Base-by-base conservation (phyloP, 1,140 invertebrate species). In the Caenorhabditis latens region DNA sequence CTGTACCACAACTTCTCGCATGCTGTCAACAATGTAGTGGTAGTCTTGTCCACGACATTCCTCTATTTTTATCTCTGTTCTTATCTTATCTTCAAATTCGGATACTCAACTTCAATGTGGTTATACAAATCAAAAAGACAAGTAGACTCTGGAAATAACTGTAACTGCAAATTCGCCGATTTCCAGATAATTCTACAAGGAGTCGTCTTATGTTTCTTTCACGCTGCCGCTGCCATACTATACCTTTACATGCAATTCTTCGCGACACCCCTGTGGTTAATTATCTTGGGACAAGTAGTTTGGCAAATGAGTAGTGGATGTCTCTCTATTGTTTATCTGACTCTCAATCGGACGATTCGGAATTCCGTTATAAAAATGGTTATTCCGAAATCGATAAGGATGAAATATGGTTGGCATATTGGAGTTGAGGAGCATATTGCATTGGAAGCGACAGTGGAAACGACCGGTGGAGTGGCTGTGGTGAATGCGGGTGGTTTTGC, bases 161-260 rank as follows among this genome's bases (percentile, higher is more conserved):
- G 14, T 21, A 50, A 40, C 32, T 21, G 7, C 11, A 14, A 53
- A 11, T 32, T n/a, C 16, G 14, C 16, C 0, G 5, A 65, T 13
- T 86, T 86, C 11, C 53, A 86, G 85, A 75, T 86, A 9, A 61
- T 86, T 4, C 7, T 63, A 7, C 85, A 86, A 61, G 65, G 61
- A 5, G 53, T 75, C 7, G 43, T 82, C n/a, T 13, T 86, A 0
- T 86, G 85, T 58, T 83, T 75, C 53, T 86, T 86, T 24, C 75
- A 79, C 42, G 32, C 48, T 0, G 24, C 14, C 11, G 75, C 85
- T 48, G 85, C 46, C 8, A 46, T 82, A 2, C 24, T 83, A 6
- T 84, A 86, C 43, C 50, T 21, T 6, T 83, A 84, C 50, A 82
- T 82, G 46, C 67, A 86, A 46, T 84, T 58, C 50, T 50, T 86